Base-by-base conservation (phyloP, 2,888 invertebrate species). In the Chydorus sphaericus region DNA sequence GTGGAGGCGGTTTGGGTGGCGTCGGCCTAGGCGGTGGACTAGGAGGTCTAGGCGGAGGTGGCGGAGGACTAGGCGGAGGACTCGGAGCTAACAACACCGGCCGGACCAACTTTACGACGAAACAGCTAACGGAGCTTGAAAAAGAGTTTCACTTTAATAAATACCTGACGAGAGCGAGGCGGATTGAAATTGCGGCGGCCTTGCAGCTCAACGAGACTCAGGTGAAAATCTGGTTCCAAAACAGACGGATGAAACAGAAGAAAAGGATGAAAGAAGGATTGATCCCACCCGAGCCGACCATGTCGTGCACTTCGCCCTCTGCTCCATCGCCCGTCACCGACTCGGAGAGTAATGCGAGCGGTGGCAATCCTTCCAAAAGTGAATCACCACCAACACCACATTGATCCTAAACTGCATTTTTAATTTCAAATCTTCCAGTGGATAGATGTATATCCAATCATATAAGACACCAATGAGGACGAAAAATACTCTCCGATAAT, bases 91-190 rank as follows among this genome's bases (percentile, higher is more conserved):
- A 87, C 74, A 85, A 85, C 73, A 88, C 90, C 14, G 94, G 94
- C 33, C 78, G 98, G 55, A 98, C 98, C 37, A 98, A 98, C 75
- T 98, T 98, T 76, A 96, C 96, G 62, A 98, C 97, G 73, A 97
- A 97, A 72, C 98, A 98, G 71, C 80, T 98, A 61, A 98, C 97
- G 2, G 98, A 98, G 72, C 77, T 98, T 62, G 98, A 98, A 71
- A 98, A 98, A 69, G 97, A 98, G 72, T 98, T 97, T 74, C 97
- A 97, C 71, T 97, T 94, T 74, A 96, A 96, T 76, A 96, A 94
- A 73, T 98, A 98, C 75, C 80, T 98, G 66, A 98, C 97, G 37
- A 76, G 97, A 63, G 96, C 94, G 37, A 76, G 97, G 62, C 79
- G 98, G 65, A 96, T 97, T 69, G 98, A 98, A 73, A 98, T 98